A percentile compares a stretch with the other conserved stretches of the same genome.
These are phyloP conservation scores for Mythimna loreyi DNA, from an alignment of 2,888 invertebrate genomes.

Conservation along the genomic window DNA sequence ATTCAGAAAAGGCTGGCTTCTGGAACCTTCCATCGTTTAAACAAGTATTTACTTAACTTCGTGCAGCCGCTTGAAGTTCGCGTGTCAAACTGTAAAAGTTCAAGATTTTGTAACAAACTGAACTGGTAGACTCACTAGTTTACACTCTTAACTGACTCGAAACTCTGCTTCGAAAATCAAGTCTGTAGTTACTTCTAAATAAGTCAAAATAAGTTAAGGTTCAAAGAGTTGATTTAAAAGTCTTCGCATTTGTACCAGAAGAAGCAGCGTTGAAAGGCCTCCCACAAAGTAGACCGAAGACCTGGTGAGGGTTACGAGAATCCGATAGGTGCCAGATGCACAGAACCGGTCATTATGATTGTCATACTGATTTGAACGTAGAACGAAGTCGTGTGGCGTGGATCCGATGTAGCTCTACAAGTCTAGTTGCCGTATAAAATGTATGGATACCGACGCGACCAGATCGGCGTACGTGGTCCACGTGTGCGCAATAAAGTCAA, in stretches of 20 bases:
- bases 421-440: too few relatives aligned
- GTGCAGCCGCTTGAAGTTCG: conserved; percentile 27
- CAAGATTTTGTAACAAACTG: conserved; percentile 50
- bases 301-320: too few relatives aligned
- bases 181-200: conserved; percentile 4
- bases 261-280: too few relatives aligned
- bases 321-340: too few relatives aligned
- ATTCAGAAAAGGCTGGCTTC: conserved; percentile 9
- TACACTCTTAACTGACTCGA: conserved; percentile 35
- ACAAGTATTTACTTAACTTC: conserved; percentile 42
- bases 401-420: too few relatives aligned
- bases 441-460: too few relatives aligned
- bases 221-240: conserved; percentile 12
- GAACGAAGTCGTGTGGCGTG: too few relatives aligned
- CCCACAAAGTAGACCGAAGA: too few relatives aligned
- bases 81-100: conserved; percentile 42
- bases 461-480: too few relatives aligned
- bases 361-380: too few relatives aligned
- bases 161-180: conserved; percentile 23
- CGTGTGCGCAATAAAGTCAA: too few relatives aligned
- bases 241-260: neutral
- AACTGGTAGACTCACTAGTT: conserved; percentile 37
- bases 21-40: conserved; percentile 20
- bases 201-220: conserved; percentile 6
- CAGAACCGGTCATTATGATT: too few relatives aligned